Percentiles rank a stretch among this genome's conserved stretches.
These are phyloP conservation scores for Chrysotoxum bicinctum DNA, from an alignment of 2,888 invertebrate genomes.

Conservation along the genomic window DNA sequence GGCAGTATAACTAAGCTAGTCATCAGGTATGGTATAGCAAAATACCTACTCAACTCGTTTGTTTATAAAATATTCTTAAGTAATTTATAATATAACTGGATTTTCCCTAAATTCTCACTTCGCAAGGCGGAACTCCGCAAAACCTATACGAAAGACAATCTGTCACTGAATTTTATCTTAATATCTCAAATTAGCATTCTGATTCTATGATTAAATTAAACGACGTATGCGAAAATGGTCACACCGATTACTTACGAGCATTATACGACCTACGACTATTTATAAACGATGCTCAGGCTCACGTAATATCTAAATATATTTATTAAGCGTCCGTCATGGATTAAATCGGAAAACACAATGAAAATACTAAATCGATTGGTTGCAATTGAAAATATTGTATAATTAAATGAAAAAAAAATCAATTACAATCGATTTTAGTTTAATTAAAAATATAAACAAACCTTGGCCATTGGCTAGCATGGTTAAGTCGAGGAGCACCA, in stretches of 20 bases:
- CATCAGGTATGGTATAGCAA: neutral
- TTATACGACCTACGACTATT: neutral
- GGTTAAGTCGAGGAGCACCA: slow-evolving; percentile 45
- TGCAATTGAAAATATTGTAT: neutral
- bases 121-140: slow-evolving; percentile 31
- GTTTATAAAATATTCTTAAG: slow-evolving; percentile 4
- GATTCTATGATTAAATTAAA: neutral
- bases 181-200: neutral
- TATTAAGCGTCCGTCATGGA: slow-evolving; percentile 36
- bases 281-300: neutral
- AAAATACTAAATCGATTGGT: slow-evolving; percentile 32
- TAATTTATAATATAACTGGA: slow-evolving; percentile 30
- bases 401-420: neutral
- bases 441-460: slow-evolving; percentile 34
- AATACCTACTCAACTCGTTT: slow-evolving; percentile 15
- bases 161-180: slow-evolving; percentile 20
- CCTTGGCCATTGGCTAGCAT: slow-evolving; percentile 54
- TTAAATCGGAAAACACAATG: neutral
- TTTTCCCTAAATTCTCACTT: slow-evolving; percentile 10
- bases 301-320: slow-evolving; percentile 64
- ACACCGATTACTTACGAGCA: neutral
- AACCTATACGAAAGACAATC: slow-evolving; percentile 8
- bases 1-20: neutral
- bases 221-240: neutral
- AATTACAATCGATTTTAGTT: neutral